phyloP scores from a whole-genome alignment of 2,888 invertebrate genomes.

The Sturmia bella region DNA sequence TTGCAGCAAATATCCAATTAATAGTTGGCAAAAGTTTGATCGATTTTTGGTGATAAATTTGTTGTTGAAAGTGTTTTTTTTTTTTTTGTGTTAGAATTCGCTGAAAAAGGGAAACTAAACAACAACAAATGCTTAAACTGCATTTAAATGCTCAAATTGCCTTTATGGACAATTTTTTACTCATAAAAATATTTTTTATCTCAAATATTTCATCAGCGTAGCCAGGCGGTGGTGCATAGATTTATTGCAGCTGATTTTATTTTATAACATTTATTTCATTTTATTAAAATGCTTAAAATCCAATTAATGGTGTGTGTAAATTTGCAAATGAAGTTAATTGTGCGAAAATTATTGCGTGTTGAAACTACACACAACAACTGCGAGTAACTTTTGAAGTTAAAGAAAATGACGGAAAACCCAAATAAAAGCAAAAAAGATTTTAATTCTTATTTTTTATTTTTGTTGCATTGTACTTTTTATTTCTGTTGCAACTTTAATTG shows the following conservation, averaged over 20 bases:
- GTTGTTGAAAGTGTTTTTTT: slow-evolving; percentile 13
- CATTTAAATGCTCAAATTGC: slow-evolving; percentile 38
- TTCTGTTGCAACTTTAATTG: slow-evolving; percentile 64
- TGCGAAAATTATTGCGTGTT: slow-evolving; percentile 70
- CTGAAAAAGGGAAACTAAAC: slow-evolving; percentile 2
- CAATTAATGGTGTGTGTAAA: slow-evolving; percentile 60
- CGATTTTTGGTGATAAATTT: slow-evolving; percentile 56
- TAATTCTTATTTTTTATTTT: slow-evolving; percentile 30
- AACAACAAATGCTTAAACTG: not conserved
- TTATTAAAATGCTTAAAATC: slow-evolving; percentile 38
- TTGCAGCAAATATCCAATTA: slow-evolving; percentile 58
- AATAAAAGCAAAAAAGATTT: slow-evolving; percentile 51
- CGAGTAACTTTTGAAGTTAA: slow-evolving; percentile 11
- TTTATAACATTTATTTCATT: slow-evolving; percentile 32
- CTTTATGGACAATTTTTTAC: slow-evolving; percentile 38
- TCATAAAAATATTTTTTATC: slow-evolving; percentile 37
- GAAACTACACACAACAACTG: slow-evolving; percentile 11
- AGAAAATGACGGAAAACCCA: not conserved
- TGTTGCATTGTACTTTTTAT: slow-evolving; percentile 4
- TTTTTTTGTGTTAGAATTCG: slow-evolving; percentile 14
- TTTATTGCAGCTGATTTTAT: slow-evolving; percentile 41
- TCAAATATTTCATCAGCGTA: slow-evolving; percentile 55
- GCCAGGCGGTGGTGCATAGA: slow-evolving; percentile 10
- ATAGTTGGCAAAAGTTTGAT: slow-evolving; percentile 64
- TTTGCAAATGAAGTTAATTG: slow-evolving; percentile 70